Evolutionary conservation across 1,140 invertebrate genomes (phyloP), one percentile per base, ranked within the genome.

Genomic region (Plutomurus gul): DNA sequence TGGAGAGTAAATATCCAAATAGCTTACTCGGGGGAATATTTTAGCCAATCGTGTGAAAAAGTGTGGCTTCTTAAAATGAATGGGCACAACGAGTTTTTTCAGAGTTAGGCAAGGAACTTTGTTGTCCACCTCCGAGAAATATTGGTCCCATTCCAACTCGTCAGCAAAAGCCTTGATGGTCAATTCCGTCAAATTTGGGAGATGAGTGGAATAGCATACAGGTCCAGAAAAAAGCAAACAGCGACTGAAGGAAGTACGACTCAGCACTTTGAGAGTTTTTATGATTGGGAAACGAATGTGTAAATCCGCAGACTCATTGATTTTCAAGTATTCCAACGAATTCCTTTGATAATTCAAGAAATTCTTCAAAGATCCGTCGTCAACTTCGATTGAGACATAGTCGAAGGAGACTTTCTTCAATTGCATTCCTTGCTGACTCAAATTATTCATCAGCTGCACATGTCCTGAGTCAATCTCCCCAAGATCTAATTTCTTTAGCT

Each of bases 71-170:
- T 43, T 79, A 33, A 79, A 33, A n/a, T 79, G 72, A 27, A 75
- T 79, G 0, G 77, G 77, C 4, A 79, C 27, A 11, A 49, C 77
- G n/a, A 79, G 72, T 22, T 75, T 79, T 43, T 33, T 74, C 22
- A 79, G 27, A 1, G 77, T 40, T 33, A 40, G 37, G 20, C 77
- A 79, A 22, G 77, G 77, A 43, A 60, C 18, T 43, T 46, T 39
- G 25, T 74, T 75, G 25, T 73, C 72, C 5, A 30, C 47, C 10
- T 74, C 71, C 0, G 77, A 74, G 49, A 74, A 79, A 40, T 79
- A 79, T 22, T 79, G 70, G 46, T 75, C 56, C 77, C 77, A 79
- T n/a, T 79, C 71, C 22, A 79, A 25, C 20, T 79, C 77, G 22
- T 79, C 77, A 5, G 77, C 77, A 46, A 79, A 79, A 18, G 77